A percentile compares a stretch with the other conserved stretches of the same genome.
Evolutionary conservation across 2,888 invertebrate genomes (phyloP).

Genomic region (Drosophila mulleri): DNA sequence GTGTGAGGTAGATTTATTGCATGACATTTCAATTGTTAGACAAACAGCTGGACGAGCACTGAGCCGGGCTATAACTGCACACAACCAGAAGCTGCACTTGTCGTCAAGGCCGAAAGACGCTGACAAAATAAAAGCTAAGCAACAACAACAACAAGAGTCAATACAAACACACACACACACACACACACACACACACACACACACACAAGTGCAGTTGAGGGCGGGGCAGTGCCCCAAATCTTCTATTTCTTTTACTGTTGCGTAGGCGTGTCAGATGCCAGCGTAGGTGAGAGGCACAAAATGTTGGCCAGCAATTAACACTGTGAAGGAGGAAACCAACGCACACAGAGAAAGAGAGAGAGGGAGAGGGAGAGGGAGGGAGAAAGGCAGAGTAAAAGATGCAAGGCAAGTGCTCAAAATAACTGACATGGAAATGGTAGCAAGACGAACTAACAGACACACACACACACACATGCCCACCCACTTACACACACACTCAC

Average conservation of each 20-base stretch:
- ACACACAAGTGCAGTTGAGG: conserved; percentile 27
- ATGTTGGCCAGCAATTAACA: conserved; percentile 78
- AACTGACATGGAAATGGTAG: conserved; percentile 49
- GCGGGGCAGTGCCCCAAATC: background rate
- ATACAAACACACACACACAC: conserved; percentile 36
- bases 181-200: conserved; percentile 28
- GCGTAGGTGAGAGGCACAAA: conserved; percentile 42
- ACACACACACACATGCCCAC: conserved; percentile 7
- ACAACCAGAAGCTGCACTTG: conserved; percentile 51
- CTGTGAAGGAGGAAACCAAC: conserved; percentile 41
- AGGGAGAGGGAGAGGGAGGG: background rate
- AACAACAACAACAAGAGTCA: background rate
- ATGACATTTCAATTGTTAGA: conserved; percentile 79
- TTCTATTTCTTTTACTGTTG: conserved; percentile 6
- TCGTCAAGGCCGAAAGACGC: conserved; percentile 64
- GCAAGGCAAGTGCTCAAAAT: conserved; percentile 62
- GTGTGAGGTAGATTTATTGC: conserved; percentile 74
- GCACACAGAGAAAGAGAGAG: background rate
- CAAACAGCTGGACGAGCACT: conserved; percentile 76
- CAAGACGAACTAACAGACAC: no score
- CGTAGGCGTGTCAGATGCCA: conserved; percentile 16
- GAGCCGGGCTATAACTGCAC: conserved; percentile 50
- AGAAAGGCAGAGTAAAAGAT: conserved; percentile 43
- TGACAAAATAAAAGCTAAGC: conserved; percentile 47
- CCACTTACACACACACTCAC: background rate